Percentiles rank a stretch among this genome's conserved stretches.
These are phyloP conservation scores for Amiota communis DNA, from an alignment of 2,888 invertebrate genomes.

Conservation along the genomic window DNA sequence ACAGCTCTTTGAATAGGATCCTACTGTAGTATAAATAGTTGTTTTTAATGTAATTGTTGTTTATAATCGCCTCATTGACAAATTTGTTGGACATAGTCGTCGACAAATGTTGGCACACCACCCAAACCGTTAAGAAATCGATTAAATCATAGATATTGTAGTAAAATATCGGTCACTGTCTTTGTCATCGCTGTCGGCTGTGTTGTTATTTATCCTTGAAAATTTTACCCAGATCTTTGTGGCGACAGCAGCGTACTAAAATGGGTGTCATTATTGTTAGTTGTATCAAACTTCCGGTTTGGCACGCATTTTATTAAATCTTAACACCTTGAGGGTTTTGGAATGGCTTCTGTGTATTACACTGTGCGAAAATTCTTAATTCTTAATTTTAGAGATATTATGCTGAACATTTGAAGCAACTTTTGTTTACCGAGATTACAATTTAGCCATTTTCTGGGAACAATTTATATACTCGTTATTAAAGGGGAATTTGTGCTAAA, in stretches of 20 bases:
- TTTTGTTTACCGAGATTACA: too few species aligned
- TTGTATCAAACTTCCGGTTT: constrained; percentile 55
- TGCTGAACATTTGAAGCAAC: too few species aligned
- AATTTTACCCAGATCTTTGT: background rate
- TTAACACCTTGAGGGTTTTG: constrained; percentile 31
- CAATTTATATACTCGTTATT: too few species aligned
- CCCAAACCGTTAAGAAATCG: constrained; percentile 68
- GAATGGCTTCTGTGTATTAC: background rate
- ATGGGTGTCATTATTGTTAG: background rate
- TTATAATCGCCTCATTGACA: constrained; percentile 52
- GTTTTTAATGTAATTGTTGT: constrained; percentile 1
- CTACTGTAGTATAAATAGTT: too few species aligned
- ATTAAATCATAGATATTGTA: constrained; percentile 65
- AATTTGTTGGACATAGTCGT: constrained; percentile 57
- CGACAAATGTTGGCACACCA: constrained; percentile 60
- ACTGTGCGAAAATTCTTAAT: constrained; percentile 15
- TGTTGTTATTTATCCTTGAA: constrained; percentile 52
- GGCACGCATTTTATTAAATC: constrained; percentile 42
- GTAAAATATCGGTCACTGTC: background rate
- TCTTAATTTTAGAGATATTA: too few species aligned
- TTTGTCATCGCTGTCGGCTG: constrained; percentile 38
- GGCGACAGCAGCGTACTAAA: constrained; percentile 64
- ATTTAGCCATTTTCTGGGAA: too few species aligned
- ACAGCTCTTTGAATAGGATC: constrained; percentile 32
- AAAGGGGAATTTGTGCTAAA: too few species aligned